phyloP scores from a whole-genome alignment of 1,140 invertebrate species.

The Pararge aegeria region DNA sequence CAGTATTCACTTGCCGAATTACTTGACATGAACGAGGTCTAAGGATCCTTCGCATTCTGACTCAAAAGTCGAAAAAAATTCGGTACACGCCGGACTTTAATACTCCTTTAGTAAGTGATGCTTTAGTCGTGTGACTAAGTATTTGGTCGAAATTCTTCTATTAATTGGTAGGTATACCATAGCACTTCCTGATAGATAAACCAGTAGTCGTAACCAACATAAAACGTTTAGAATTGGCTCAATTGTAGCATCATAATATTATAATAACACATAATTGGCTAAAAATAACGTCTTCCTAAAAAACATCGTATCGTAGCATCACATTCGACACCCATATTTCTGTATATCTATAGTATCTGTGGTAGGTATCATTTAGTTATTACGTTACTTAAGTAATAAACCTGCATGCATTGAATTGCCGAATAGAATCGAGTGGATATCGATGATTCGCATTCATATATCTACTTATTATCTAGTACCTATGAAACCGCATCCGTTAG shows the following conservation, averaged over 20 bases:
- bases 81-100: constrained; percentile 57
- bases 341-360: not conserved
- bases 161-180: constrained; percentile 40
- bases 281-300: too few species aligned
- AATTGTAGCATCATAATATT: constrained; percentile 40
- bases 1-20: constrained; percentile 75
- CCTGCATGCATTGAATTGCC: too few species aligned
- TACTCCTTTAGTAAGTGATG: constrained; percentile 64
- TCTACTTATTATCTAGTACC: too few species aligned
- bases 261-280: constrained; percentile 50
- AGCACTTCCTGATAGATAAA: constrained; percentile 26
- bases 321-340: constrained; percentile 17
- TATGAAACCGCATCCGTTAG: too few species aligned
- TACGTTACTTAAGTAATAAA: too few species aligned
- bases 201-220: constrained; percentile 46
- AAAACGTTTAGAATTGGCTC: constrained; percentile 44
- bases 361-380: too few species aligned
- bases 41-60: constrained; percentile 43
- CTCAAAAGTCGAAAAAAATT: constrained; percentile 25
- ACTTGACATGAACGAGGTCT: constrained; percentile 69
- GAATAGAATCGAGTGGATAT: too few species aligned
- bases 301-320: constrained; percentile 26
- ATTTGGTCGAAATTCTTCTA: constrained; percentile 52
- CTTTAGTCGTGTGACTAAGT: constrained; percentile 40
- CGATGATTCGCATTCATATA: too few species aligned